phyloP scores from a whole-genome alignment of 2,797 vertebrate species.

The Rallus crepitans region DNA sequence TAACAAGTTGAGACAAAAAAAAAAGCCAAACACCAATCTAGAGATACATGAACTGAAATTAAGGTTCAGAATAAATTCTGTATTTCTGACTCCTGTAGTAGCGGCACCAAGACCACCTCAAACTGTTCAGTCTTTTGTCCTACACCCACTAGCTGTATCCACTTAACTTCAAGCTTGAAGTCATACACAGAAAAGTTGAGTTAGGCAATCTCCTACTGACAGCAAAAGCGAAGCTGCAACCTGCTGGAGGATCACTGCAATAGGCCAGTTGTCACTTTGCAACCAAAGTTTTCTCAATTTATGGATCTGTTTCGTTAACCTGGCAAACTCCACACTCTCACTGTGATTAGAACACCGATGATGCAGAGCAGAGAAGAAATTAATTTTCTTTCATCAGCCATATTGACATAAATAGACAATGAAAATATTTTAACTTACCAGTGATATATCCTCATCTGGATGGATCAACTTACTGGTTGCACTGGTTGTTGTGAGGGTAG shows the following conservation, averaged over 20 bases:
- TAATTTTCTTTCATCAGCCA: not conserved
- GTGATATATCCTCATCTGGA: constrained; percentile 99
- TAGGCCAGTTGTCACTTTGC: not conserved
- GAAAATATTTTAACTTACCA: constrained; percentile 90
- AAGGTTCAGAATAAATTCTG: fast-evolving
- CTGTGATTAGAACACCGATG: not conserved
- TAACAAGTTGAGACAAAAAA: not conserved
- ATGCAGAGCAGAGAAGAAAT: not conserved
- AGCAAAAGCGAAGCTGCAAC: not conserved
- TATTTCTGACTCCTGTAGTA: not conserved
- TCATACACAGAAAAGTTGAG: not conserved
- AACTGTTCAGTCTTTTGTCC: not conserved
- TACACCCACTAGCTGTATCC: not conserved
- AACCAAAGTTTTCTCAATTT: not conserved
- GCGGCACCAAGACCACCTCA: not conserved
- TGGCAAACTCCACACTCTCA: not conserved
- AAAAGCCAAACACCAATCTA: not conserved
- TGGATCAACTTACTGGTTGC: constrained; percentile 99
- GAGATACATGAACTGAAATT: not conserved
- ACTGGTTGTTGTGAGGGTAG: constrained; percentile 96
- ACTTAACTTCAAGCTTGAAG: not conserved
- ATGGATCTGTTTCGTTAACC: not conserved
- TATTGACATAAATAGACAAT: not conserved
- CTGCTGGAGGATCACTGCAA: not conserved
- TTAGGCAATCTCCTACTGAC: not conserved